phyloP scores from a whole-genome alignment of 2,888 invertebrate genomes.

The Leptopilina drosophilae region DNA sequence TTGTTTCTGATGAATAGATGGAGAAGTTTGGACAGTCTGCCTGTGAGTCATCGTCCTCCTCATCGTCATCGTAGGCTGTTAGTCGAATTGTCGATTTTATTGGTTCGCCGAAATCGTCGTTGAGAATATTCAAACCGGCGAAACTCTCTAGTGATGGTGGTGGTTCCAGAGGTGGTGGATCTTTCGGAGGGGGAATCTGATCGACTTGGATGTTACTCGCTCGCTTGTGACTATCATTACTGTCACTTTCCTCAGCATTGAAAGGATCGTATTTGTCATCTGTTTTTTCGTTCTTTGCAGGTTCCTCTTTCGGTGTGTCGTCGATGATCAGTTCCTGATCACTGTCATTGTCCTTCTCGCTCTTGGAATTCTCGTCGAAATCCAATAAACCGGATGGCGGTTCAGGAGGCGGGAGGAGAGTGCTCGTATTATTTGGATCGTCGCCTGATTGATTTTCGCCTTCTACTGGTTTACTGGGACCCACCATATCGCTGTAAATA shows the following conservation, averaged over 20 bases:
- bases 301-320: constrained; percentile 71
- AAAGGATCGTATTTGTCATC: constrained; percentile 74
- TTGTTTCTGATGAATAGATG: constrained; percentile 89
- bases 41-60: constrained; percentile 80
- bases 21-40: constrained; percentile 92
- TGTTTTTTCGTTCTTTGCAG: constrained; percentile 44
- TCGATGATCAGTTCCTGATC: constrained; percentile 74
- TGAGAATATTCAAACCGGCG: constrained; percentile 54
- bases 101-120: constrained; percentile 15
- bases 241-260: constrained; percentile 70
- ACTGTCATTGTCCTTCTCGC: constrained; percentile 73
- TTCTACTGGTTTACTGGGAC: constrained; percentile 58
- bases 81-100: constrained; percentile 61
- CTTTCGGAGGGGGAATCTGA: constrained; percentile 27
- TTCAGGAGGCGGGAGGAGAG: constrained; percentile 75
- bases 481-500: constrained; percentile 82
- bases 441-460: constrained; percentile 50
- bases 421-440: constrained; percentile 54
- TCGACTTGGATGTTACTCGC: constrained; percentile 26
- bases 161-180: constrained; percentile 54
- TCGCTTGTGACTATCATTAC: constrained; percentile 63
- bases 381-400: constrained; percentile 75
- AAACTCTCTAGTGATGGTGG: constrained; percentile 58
- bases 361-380: constrained; percentile 72
- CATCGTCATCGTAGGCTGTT: constrained; percentile 74